Percentiles rank a stretch among this genome's conserved stretches.
These are phyloP conservation scores for Erinaceus europaeus DNA, from an alignment of 2,113 vertebrate genomes.

Conservation along the genomic window DNA sequence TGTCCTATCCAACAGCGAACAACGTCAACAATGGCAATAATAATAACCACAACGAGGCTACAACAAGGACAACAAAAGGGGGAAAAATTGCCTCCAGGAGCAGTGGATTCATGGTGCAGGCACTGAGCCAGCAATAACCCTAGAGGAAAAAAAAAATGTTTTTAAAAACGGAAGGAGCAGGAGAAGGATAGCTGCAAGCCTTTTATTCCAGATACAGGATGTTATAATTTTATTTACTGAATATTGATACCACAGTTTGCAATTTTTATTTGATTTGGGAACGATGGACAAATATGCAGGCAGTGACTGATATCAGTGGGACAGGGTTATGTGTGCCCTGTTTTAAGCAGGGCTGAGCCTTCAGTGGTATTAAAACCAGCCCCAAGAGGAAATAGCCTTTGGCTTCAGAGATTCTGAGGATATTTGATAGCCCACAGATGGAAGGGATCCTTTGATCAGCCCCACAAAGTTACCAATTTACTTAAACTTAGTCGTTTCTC, in stretches of 20 bases:
- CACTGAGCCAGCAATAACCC: no score
- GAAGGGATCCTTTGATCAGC: fast-evolving
- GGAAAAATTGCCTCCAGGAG: no score
- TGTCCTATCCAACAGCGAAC: no score
- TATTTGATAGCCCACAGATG: background rate
- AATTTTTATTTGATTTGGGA: background rate
- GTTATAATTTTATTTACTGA: no score
- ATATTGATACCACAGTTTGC: background rate
- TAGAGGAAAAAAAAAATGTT: no score
- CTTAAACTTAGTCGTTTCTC: background rate
- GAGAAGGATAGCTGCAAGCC: no score
- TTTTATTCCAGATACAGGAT: no score
- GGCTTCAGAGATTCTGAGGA: background rate
- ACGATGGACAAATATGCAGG: background rate
- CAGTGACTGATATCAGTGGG: background rate
- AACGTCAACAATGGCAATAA: no score
- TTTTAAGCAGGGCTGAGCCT: background rate
- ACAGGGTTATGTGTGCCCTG: background rate
- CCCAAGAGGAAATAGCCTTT: background rate
- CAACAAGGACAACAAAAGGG: no score
- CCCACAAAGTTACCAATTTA: background rate
- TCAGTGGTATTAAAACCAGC: background rate
- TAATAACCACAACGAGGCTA: no score
- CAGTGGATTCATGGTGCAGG: no score
- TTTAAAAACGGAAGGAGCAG: no score